Conservation (phyloP, 2,113 vertebrate genomes). For the Tyto alba region DNA sequence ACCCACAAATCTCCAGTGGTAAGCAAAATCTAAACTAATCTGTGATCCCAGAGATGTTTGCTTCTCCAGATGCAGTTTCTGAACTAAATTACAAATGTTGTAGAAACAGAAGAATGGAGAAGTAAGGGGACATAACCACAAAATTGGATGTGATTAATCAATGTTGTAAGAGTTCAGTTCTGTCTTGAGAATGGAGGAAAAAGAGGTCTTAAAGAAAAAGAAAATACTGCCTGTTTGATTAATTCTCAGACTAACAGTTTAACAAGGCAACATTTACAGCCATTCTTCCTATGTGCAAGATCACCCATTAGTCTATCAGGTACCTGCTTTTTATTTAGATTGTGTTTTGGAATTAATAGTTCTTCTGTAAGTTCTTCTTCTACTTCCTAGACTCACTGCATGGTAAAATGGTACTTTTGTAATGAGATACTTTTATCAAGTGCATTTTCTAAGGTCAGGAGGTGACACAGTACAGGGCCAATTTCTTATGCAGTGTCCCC, state of each 20-base stretch:
- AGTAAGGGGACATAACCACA: not conserved
- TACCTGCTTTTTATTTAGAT: not conserved
- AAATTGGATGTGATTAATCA: not conserved
- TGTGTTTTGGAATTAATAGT: not conserved
- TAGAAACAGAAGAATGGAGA: not conserved
- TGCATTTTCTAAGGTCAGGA: not conserved
- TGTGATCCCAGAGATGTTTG: slow-evolving; percentile 2
- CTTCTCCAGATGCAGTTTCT: slow-evolving; percentile 31
- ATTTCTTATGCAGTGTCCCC: not conserved
- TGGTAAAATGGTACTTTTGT: not conserved
- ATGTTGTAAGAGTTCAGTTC: not conserved
- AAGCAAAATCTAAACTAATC: slow-evolving; percentile 43
- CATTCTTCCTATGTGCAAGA: not conserved
- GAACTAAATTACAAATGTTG: not conserved
- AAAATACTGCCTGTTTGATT: not conserved
- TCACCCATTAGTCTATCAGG: not conserved
- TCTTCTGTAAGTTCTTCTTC: not conserved
- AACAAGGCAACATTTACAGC: not conserved
- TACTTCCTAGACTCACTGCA: not conserved
- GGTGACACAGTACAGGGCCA: not conserved
- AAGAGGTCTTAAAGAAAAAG: not conserved
- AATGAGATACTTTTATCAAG: not conserved
- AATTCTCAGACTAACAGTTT: not conserved
- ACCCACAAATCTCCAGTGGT: slow-evolving; percentile 2
- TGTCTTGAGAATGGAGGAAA: not conserved